Conservation (phyloP, 2,888 invertebrate genomes). For the Venusia cambrica region DNA sequence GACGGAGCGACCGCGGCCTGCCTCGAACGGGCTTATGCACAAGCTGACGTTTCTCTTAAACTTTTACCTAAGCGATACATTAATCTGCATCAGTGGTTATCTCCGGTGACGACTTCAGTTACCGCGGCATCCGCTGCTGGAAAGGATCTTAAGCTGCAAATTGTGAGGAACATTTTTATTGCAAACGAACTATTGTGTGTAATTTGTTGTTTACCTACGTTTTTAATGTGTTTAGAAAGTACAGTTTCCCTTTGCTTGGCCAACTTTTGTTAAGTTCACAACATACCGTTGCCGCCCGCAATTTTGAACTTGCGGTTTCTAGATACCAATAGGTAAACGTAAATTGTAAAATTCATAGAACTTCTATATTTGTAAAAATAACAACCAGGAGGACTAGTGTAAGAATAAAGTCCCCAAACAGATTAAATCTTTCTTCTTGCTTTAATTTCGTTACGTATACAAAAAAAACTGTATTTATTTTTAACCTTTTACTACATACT, state of each 20-base stretch:
- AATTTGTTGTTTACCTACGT: slow-evolving; percentile 24
- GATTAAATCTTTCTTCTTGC: too few relatives aligned
- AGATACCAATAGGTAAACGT: too few relatives aligned
- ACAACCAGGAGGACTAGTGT: too few relatives aligned
- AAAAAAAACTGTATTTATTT: too few relatives aligned
- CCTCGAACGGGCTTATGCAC: slow-evolving; percentile 89
- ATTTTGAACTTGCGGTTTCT: too few relatives aligned
- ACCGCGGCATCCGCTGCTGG: slow-evolving; percentile 78
- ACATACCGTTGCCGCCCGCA: too few relatives aligned
- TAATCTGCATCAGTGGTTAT: slow-evolving; percentile 94
- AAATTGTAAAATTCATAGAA: too few relatives aligned
- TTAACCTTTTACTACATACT: too few relatives aligned
- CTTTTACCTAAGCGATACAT: slow-evolving; percentile 94
- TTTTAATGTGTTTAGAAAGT: slow-evolving; percentile 23
- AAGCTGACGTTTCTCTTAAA: slow-evolving; percentile 91
- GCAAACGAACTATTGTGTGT: slow-evolving; percentile 11
- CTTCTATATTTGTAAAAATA: too few relatives aligned
- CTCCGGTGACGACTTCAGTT: slow-evolving; percentile 84
- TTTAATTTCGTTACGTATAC: too few relatives aligned
- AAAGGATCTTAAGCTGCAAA: slow-evolving; percentile 90
- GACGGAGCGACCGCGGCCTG: slow-evolving; percentile 85
- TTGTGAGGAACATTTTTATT: slow-evolving; percentile 73
- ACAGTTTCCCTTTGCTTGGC: slow-evolving; percentile 3
- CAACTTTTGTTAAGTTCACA: slow-evolving; percentile 7
- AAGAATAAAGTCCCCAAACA: too few relatives aligned